Evolutionary conservation across 2,797 vertebrate species (phyloP).

Genomic region (Vultur gryphus): DNA sequence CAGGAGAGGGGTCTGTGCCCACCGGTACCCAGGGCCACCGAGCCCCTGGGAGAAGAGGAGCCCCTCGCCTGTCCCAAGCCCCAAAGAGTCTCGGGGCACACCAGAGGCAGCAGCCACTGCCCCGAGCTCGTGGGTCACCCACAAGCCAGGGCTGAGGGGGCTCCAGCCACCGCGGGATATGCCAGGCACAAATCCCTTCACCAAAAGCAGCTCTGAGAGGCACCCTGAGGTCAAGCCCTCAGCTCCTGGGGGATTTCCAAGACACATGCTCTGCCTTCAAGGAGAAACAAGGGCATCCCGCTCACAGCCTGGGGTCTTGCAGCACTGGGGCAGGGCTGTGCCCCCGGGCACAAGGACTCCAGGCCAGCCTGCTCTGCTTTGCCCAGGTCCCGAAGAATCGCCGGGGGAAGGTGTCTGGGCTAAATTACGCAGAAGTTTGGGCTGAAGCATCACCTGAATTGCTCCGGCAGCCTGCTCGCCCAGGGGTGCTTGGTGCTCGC

Average conservation of each 20-base stretch:
- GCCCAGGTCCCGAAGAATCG: fast-evolving
- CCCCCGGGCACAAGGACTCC: fast-evolving
- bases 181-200: neutral
- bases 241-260: neutral
- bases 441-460: neutral
- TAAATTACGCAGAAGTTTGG: neutral
- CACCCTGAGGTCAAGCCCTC: neutral
- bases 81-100: neutral
- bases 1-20: fast-evolving
- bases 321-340: neutral
- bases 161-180: neutral
- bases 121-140: neutral
- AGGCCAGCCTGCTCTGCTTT: neutral
- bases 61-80: neutral
- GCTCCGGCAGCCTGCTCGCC: fast-evolving
- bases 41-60: neutral
- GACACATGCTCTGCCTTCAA: fast-evolving
- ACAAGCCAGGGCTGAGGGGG: neutral
- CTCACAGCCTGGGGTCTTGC: neutral
- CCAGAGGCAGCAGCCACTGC: neutral
- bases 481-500: neutral
- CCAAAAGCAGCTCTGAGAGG: neutral
- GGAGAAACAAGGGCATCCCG: neutral
- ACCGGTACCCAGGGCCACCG: no score
- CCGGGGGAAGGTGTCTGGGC: neutral